These are phyloP conservation scores for Apoda limacodes DNA, from an alignment of 2,888 invertebrate species.

Conservation along the genomic window DNA sequence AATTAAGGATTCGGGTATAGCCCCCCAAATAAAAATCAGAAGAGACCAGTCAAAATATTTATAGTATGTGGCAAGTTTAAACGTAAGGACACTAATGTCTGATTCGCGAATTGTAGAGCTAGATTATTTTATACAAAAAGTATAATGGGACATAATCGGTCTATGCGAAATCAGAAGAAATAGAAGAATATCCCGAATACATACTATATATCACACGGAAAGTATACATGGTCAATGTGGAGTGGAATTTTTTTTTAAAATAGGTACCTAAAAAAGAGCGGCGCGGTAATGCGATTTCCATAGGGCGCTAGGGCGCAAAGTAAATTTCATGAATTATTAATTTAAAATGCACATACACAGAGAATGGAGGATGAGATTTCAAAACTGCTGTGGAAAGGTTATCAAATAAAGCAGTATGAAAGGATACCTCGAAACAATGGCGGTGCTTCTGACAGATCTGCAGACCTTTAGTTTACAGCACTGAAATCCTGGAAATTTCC, in stretches of 20 bases:
- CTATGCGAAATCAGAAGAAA: conserved; percentile 20
- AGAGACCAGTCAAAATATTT: neutral
- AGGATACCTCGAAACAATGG: too few relatives aligned
- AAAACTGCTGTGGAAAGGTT: too few relatives aligned
- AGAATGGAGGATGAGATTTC: too few relatives aligned
- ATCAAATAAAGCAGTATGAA: too few relatives aligned
- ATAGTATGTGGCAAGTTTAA: conserved; percentile 12
- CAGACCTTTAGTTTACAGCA: too few relatives aligned
- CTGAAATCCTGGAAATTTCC: too few relatives aligned
- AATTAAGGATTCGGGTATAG: conserved; percentile 3
- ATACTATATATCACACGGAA: conserved; percentile 14
- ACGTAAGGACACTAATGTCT: conserved; percentile 13
- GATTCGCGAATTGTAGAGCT: conserved; percentile 12
- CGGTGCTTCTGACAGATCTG: too few relatives aligned
- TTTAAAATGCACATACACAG: too few relatives aligned
- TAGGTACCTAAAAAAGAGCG: conserved; percentile 14
- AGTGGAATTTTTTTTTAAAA: conserved; percentile 14
- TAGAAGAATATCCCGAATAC: conserved; percentile 13
- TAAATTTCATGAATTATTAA: too few relatives aligned
- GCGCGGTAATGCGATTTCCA: too few relatives aligned
- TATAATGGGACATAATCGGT: conserved; percentile 21
- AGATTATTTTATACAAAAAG: conserved; percentile 13
- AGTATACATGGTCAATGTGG: conserved; percentile 10
- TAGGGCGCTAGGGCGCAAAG: too few relatives aligned
- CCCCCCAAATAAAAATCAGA: conserved; percentile 2